A percentile compares a stretch with the other conserved stretches of the same genome.
These are phyloP conservation scores for Setipinna tenuifilis DNA, from an alignment of 2,797 vertebrate species.

Conservation along the genomic window DNA sequence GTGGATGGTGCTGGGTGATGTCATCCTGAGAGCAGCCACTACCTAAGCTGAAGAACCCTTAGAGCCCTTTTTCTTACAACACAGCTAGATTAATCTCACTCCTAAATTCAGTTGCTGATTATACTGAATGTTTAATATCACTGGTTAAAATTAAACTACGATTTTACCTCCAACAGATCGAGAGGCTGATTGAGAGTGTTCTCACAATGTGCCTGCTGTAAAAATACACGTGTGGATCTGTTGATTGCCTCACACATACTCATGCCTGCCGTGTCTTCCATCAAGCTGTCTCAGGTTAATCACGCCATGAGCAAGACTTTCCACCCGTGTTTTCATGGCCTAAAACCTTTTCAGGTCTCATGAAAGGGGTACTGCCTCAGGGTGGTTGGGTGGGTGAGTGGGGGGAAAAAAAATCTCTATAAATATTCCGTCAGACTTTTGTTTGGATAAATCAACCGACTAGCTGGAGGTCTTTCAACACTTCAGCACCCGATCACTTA, in stretches of 20 bases:
- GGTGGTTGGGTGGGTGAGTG: no score
- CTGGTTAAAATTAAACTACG: not conserved
- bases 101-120: not conserved
- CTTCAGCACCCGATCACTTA: not conserved
- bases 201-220: not conserved
- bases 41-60: no score
- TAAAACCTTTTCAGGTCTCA: not conserved
- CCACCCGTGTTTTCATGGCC: not conserved
- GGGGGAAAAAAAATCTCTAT: not conserved
- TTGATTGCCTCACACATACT: constrained; percentile 2
- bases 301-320: not conserved
- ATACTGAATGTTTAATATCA: not conserved
- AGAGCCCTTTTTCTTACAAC: no score
- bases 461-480: not conserved
- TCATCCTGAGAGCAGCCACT: no score
- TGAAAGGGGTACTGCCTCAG: not conserved
- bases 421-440: constrained; percentile 1
- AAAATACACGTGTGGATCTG: not conserved
- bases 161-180: not conserved
- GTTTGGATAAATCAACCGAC: constrained; percentile 11
- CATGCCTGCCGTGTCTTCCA: not conserved
- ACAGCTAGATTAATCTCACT: not conserved
- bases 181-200: not conserved
- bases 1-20: no score
- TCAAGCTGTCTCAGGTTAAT: not conserved